Conservation (phyloP, 2,797 vertebrate genomes). For the Danio kyathit region DNA sequence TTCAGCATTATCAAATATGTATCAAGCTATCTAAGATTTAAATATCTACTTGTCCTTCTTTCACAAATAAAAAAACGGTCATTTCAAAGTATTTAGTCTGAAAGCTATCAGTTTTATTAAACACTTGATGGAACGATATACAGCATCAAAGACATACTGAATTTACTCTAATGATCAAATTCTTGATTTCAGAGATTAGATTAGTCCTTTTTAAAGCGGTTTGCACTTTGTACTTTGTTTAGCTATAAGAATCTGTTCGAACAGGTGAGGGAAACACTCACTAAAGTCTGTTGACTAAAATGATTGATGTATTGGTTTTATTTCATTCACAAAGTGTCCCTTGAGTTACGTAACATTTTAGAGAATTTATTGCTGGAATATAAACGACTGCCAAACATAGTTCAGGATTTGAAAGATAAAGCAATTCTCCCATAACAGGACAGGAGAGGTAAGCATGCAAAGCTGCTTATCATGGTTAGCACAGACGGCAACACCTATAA, state of each 20-base stretch:
- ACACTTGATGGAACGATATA: constrained; percentile 26
- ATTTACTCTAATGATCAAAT: neutral
- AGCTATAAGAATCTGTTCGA: constrained; percentile 16
- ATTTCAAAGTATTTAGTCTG: no score
- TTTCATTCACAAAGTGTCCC: neutral
- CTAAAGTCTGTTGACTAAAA: neutral
- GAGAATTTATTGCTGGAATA: constrained; percentile 11
- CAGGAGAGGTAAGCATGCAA: constrained; percentile 47
- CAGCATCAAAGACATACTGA: neutral
- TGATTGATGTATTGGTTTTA: constrained; percentile 15
- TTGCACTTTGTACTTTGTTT: neutral
- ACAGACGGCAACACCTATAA: constrained; percentile 36
- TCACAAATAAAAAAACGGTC: no score
- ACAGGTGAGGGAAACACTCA: constrained; percentile 4
- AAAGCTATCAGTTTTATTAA: neutral
- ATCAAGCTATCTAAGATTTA: no score
- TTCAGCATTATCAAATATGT: neutral
- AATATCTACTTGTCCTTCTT: no score
- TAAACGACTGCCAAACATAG: constrained; percentile 15
- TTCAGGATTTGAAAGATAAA: constrained; percentile 39
- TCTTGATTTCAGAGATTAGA: neutral
- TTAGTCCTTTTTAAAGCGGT: neutral
- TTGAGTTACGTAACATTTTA: constrained; percentile 2
- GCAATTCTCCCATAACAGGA: constrained; percentile 40
- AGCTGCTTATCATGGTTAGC: constrained; percentile 52